Percentiles rank a stretch among this genome's conserved stretches.
Evolutionary conservation across 2,888 invertebrate genomes (phyloP).

Genomic region (Amblyjoppa proteus): DNA sequence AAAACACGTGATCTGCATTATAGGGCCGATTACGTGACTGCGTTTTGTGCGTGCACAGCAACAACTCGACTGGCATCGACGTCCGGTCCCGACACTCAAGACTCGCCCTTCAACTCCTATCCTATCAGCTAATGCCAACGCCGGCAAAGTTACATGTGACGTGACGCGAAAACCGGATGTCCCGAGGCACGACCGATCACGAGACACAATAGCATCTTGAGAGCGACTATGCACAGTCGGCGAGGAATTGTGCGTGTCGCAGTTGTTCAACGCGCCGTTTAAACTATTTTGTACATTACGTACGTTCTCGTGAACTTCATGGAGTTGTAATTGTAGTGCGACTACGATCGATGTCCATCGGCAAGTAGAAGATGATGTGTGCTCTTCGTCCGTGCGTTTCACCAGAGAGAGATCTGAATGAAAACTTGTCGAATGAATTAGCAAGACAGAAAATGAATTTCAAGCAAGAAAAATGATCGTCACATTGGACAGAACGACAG

Average conservation of each 20-base stretch:
- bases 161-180: background rate
- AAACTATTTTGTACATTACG: no score
- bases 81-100: background rate
- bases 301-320: slow-evolving; percentile 85
- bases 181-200: background rate
- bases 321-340: slow-evolving; percentile 86
- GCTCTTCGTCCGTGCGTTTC: slow-evolving; percentile 86
- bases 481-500: background rate
- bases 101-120: background rate
- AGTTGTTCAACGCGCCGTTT: no score
- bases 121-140: background rate
- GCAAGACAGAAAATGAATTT: background rate
- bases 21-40: slow-evolving; percentile 51
- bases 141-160: background rate
- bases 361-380: slow-evolving; percentile 86
- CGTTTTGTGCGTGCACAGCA: slow-evolving; percentile 17
- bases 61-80: background rate
- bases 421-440: slow-evolving; percentile 75
- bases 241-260: background rate
- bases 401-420: slow-evolving; percentile 84
- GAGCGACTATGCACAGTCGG: background rate
- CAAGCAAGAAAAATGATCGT: background rate
- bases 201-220: background rate
- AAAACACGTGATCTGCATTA: slow-evolving; percentile 60
- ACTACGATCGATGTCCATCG: slow-evolving; percentile 87